Evolutionary conservation across 2,888 invertebrate species (phyloP).

Genomic region (Ichneumoninae sp.): DNA sequence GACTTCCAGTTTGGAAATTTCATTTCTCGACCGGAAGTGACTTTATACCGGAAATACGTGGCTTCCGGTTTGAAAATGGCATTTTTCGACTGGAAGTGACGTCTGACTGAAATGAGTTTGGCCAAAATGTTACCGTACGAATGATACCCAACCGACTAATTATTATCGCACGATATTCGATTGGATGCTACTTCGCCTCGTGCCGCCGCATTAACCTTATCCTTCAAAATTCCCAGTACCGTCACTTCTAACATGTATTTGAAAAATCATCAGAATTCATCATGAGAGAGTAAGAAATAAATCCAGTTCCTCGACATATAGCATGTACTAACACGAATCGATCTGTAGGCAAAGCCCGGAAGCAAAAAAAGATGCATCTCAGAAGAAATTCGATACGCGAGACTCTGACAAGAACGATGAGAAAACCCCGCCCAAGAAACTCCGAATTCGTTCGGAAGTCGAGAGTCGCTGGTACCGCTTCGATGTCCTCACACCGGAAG

Average conservation of each 20-base stretch:
- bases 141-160: no score
- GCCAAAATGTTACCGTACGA: neutral
- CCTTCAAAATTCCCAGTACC: slow-evolving; percentile 22
- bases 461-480: slow-evolving; percentile 75
- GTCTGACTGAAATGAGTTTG: no score
- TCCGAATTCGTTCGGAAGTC: neutral
- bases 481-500: slow-evolving; percentile 68
- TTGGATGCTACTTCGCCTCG: slow-evolving; percentile 13
- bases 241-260: neutral
- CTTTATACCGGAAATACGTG: no score
- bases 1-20: neutral
- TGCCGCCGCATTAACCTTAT: slow-evolving; percentile 3
- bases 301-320: neutral
- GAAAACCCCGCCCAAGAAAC: neutral
- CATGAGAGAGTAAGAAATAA: slow-evolving; percentile 31
- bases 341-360: slow-evolving; percentile 1
- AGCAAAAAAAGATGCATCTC: neutral
- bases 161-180: neutral
- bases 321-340: neutral
- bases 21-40: neutral
- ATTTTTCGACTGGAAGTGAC: no score
- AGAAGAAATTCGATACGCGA: neutral
- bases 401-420: neutral
- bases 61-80: neutral
- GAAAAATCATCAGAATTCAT: neutral